A percentile compares a stretch with the other conserved stretches of the same genome.
Evolutionary conservation across 2,888 invertebrate species (phyloP).

Genomic region (Ophioninae sp.): DNA sequence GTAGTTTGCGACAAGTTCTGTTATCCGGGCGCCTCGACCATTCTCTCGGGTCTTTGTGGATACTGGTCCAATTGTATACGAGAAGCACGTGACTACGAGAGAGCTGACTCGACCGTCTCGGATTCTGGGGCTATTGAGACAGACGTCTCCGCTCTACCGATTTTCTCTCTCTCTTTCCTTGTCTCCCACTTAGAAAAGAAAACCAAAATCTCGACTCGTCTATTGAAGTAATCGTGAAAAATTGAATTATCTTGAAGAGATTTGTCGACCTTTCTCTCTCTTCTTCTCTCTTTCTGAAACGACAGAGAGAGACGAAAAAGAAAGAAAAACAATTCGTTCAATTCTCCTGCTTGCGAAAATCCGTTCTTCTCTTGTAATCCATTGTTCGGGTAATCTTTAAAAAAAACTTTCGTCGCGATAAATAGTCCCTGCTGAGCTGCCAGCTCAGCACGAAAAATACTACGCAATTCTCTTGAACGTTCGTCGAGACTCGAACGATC

Average conservation of each 20-base stretch:
- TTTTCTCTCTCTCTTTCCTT: neutral
- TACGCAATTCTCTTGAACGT: neutral
- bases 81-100: slow-evolving; percentile 34
- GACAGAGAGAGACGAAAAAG: neutral
- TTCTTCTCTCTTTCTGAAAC: neutral
- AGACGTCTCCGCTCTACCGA: neutral
- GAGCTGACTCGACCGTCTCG: slow-evolving; percentile 59
- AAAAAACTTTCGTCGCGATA: neutral
- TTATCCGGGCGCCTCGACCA: neutral
- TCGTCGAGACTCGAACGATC: neutral
- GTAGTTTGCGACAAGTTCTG: neutral
- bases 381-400: neutral
- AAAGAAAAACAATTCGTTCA: slow-evolving; percentile 22
- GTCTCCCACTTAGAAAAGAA: slow-evolving; percentile 5
- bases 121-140: slow-evolving; percentile 17
- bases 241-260: slow-evolving; percentile 32
- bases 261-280: slow-evolving; percentile 1
- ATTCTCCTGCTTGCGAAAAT: slow-evolving; percentile 5
- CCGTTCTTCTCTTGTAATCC: neutral
- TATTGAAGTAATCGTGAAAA: slow-evolving; percentile 19
- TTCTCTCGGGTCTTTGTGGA: slow-evolving; percentile 11
- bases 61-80: slow-evolving; percentile 18
- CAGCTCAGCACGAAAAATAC: neutral
- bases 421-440: neutral
- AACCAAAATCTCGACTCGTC: slow-evolving; percentile 31